Percentiles rank a stretch among this genome's conserved stretches.
phyloP scores from a whole-genome alignment of 1,140 invertebrate genomes.

The Globodera ellingtonae region DNA sequence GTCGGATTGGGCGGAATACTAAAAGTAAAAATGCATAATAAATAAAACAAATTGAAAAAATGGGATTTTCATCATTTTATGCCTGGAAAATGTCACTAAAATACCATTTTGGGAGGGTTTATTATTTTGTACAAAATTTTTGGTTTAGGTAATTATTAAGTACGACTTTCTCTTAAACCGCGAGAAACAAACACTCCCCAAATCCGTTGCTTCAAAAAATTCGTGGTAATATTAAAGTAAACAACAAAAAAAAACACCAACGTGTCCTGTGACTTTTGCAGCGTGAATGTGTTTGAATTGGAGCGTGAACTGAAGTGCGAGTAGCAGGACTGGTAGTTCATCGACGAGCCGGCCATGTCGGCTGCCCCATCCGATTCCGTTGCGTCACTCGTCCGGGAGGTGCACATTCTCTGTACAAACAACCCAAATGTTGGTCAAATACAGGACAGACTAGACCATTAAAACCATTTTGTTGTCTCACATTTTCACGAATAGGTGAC shows the following conservation, averaged over 20 bases:
- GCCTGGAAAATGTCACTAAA: not conserved
- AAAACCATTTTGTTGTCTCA: not conserved
- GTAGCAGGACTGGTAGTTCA: conserved; percentile 54
- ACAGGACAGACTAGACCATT: not conserved
- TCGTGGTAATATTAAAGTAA: not conserved
- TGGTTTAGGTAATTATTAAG: no score
- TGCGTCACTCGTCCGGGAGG: conserved; percentile 11
- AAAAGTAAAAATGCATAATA: conserved; percentile 29
- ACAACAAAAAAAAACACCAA: not conserved
- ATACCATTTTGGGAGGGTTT: not conserved
- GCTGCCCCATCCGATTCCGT: not conserved
- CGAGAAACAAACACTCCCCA: no score
- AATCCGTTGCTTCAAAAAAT: no score
- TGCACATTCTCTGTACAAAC: not conserved
- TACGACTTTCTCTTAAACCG: no score
- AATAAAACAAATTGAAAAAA: no score
- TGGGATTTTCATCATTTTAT: no score
- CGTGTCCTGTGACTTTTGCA: not conserved
- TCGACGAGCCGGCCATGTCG: conserved; percentile 34
- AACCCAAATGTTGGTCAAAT: not conserved
- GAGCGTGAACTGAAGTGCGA: conserved; percentile 40
- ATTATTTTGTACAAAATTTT: not conserved
- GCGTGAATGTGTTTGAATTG: conserved; percentile 27
- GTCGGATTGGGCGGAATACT: conserved; percentile 47
- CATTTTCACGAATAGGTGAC: conserved; percentile 35